Percentiles rank a stretch among this genome's conserved stretches.
These are phyloP conservation scores for Amphiduros pacificus DNA, from an alignment of 2,888 invertebrate genomes.

Conservation along the genomic window DNA sequence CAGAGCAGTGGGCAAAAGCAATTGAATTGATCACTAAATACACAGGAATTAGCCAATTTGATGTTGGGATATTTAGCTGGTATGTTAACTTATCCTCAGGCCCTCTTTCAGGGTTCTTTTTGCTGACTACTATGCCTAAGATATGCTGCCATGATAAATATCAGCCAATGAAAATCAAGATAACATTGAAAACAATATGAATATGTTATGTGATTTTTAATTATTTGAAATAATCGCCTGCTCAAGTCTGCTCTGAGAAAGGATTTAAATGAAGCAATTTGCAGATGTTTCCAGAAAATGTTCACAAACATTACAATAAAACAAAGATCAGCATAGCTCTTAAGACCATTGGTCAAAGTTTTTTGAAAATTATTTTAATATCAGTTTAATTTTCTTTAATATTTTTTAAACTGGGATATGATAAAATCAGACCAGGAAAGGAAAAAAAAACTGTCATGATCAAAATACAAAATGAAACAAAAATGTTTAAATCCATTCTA, in stretches of 20 bases:
- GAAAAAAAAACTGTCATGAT: not conserved
- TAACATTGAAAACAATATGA: too few relatives aligned
- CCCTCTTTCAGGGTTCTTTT: too few relatives aligned
- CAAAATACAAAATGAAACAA: not conserved
- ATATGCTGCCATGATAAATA: too few relatives aligned
- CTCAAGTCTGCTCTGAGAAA: too few relatives aligned
- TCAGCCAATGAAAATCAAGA: too few relatives aligned
- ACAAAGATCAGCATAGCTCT: too few relatives aligned
- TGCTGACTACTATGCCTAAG: too few relatives aligned
- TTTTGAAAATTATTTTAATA: not conserved
- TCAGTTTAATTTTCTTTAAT: not conserved
- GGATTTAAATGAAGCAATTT: too few relatives aligned
- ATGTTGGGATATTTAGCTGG: slow-evolving; percentile 4
- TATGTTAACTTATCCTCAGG: not conserved
- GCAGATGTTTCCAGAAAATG: not conserved
- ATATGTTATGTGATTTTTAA: too few relatives aligned
- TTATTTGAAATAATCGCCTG: too few relatives aligned
- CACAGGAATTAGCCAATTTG: not conserved
- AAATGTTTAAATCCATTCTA: not conserved
- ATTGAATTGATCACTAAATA: slow-evolving; percentile 3
- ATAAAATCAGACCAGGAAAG: not conserved
- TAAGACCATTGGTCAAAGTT: not conserved
- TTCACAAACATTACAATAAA: too few relatives aligned
- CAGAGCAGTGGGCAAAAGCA: slow-evolving; percentile 1
- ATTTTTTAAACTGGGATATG: not conserved